A percentile compares a stretch with the other conserved stretches of the same genome.
phyloP scores from a whole-genome alignment of 2,888 invertebrate species.

The Parascotia fuliginaria region DNA sequence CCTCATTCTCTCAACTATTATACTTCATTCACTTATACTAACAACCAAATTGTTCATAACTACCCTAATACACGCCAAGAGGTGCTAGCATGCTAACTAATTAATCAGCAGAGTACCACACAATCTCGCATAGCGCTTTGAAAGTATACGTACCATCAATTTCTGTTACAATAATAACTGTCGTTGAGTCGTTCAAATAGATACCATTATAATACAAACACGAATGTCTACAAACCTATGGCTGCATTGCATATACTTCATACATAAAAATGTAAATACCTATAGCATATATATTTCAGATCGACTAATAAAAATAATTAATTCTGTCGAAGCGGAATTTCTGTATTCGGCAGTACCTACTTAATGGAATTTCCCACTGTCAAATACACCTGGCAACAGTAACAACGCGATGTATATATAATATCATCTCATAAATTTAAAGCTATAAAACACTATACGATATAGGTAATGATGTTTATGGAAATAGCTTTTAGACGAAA shows the following conservation, averaged over 20 bases:
- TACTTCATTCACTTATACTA: conserved; percentile 59
- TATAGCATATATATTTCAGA: conserved; percentile 16
- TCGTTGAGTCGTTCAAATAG: too few species aligned
- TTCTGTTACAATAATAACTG: too few species aligned
- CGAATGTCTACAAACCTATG: too few species aligned
- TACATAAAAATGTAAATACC: neutral
- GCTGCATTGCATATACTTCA: too few species aligned
- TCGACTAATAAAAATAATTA: conserved; percentile 28
- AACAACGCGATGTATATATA: conserved; percentile 57
- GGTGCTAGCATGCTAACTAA: conserved; percentile 54
- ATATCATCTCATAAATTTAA: conserved; percentile 57
- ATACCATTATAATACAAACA: too few species aligned
- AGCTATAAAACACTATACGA: conserved; percentile 58
- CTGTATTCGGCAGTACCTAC: conserved; percentile 32
- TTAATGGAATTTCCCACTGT: conserved; percentile 68
- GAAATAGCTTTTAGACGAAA: conserved; percentile 41
- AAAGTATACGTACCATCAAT: too few species aligned
- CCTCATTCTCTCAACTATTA: conserved; percentile 61
- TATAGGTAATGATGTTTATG: conserved; percentile 41
- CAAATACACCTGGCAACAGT: conserved; percentile 60
- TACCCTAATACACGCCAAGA: conserved; percentile 42
- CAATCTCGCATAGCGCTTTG: too few species aligned
- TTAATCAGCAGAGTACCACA: conserved; percentile 21
- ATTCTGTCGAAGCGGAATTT: conserved; percentile 36
- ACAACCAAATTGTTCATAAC: conserved; percentile 58